Evolutionary conservation across 2,888 invertebrate species (phyloP), one percentile per base, ranked within the genome.

Genomic region (Xanthia icteritia): DNA sequence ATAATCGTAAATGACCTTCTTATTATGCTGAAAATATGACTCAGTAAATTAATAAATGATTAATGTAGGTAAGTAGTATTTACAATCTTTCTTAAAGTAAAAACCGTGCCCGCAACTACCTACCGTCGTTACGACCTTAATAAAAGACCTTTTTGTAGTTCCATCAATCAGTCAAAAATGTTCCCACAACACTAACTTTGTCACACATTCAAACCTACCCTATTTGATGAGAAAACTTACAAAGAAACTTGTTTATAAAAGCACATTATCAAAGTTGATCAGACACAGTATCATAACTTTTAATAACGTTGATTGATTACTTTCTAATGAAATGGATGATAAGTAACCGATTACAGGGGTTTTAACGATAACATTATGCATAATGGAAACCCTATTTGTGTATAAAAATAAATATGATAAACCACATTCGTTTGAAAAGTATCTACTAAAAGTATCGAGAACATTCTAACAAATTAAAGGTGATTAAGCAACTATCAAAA

Each of bases 271-370:
- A 39, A 65, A 80, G 51, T 80, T 69, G 58, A 45, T 65, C 74
- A 61, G 61, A 81, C 56, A 61, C 56, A 61, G 48, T 74, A 66
- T 67, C 66, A 15, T 11, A n/a, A 60, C 42, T 56, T 70, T 64
- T 64, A 67, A 63, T 80, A 68, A 67, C 5, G 36, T 45, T 85
- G 82, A 85, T 81, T 54, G 81, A 82, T 82, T 85, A 67, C 51
- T 58, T 65, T 66, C 17, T 64, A 70, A 67, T 56, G 31, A 56
- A 84, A 81, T 81, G 58, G 48, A 27, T 66, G 65, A 27, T 58
- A 51, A 71, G 61, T 66, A 66, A 54, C 27, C 20, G 45, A 60
- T 66, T 56, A 42, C 36, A 20, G 13, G 11, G 6, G 8, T n/a
- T 68, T 68, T 20, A 63, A 68, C 17, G 56, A 58, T 65, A 36